Evolutionary conservation across 2,113 vertebrate species (phyloP), one percentile per base, ranked within the genome.

Genomic region (Sardina pilchardus): DNA sequence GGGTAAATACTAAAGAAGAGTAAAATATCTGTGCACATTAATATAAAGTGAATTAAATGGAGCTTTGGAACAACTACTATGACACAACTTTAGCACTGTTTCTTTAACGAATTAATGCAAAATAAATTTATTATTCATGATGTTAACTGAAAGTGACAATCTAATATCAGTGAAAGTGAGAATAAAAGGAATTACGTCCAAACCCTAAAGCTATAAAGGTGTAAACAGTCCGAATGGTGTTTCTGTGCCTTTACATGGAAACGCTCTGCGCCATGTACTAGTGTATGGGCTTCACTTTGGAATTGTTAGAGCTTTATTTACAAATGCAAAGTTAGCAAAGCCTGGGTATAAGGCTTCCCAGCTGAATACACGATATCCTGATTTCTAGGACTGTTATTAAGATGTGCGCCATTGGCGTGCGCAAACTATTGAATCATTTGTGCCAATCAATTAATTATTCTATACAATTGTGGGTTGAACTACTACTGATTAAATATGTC

Each of bases 151-250:
- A 91, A 80, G 86, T 92, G 90, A 84, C 85, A 92, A 90, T 88
- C 88, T 88, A 91, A 90, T 86, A 82, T 80, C 26, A 82, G 63
- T 45, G 87, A 89, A 88, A 93, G 89, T 91, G 90, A 89, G 87
- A 90, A 75, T 67, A 89, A 91, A 89, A 90, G 88, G 91, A 90
- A 90, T 91, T 93, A 92, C 91, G 81, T 93, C 88, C 88, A 63
- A 84, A 91, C 81, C 87, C 88, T 84, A 86, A 90, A 94, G 88
- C 89, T 90, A 86, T 84, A 88, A 91, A 94, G 90, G 92, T 94
- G 93, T 89, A 90, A 91, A 91, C 85, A 90, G 87, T 82, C 93
- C 89, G 90, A 91, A 90, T 90, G 91, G 82, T 84, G 88, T 89
- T 89, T 86, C 83, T 82, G n/a, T 86, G 26, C 83, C 81, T 88